These are phyloP conservation scores for Drosophila lini DNA, from an alignment of 1,140 invertebrate species.

Conservation along the genomic window DNA sequence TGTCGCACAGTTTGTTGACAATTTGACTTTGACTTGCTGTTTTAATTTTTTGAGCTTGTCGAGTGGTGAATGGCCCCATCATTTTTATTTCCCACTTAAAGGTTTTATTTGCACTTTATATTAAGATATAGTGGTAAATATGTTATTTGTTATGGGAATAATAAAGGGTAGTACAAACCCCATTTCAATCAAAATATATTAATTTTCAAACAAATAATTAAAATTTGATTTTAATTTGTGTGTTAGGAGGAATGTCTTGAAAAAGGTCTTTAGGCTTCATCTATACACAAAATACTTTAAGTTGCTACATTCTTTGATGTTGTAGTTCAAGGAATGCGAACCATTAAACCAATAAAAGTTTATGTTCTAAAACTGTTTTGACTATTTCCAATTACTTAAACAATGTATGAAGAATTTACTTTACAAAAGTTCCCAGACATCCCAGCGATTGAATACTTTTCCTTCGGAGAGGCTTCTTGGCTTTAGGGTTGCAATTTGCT, in stretches of 20 bases:
- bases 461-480: background rate
- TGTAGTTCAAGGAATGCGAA: background rate
- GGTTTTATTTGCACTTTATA: slow-evolving; percentile 25
- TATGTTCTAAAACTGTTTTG: background rate
- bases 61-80: slow-evolving; percentile 38
- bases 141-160: background rate
- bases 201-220: background rate
- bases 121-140: slow-evolving; percentile 1
- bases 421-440: background rate
- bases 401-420: slow-evolving; percentile 19
- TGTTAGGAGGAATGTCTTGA: too few relatives aligned
- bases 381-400: slow-evolving; percentile 23
- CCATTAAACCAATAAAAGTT: slow-evolving; percentile 6
- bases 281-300: background rate
- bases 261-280: background rate
- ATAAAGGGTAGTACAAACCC: background rate
- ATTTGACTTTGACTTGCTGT: slow-evolving; percentile 39
- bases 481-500: slow-evolving; percentile 25
- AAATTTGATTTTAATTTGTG: too few relatives aligned
- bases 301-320: slow-evolving; percentile 8
- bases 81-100: slow-evolving; percentile 22
- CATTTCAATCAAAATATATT: background rate
- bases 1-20: slow-evolving; percentile 34
- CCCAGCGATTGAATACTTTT: slow-evolving; percentile 2
- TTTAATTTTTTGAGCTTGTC: slow-evolving; percentile 31